These are phyloP conservation scores for Crotophaga sulcirostris DNA, from an alignment of 2,113 vertebrate species.

Conservation along the genomic window DNA sequence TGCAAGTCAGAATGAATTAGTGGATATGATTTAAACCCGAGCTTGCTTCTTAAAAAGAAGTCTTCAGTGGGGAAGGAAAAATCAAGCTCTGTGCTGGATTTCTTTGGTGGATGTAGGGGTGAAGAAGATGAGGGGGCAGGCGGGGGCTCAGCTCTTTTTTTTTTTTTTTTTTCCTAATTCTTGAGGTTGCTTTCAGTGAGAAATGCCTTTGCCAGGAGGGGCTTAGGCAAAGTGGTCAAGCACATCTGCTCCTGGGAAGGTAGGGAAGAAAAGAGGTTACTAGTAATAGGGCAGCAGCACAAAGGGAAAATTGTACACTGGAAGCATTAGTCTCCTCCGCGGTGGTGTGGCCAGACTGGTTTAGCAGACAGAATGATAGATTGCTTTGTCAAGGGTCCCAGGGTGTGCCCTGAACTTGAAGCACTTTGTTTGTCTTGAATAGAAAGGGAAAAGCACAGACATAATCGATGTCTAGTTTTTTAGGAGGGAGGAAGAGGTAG, in stretches of 20 bases:
- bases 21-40: constrained; percentile 75
- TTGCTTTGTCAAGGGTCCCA: constrained; percentile 99
- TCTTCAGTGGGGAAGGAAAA: constrained; percentile 47
- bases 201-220: constrained; percentile 77
- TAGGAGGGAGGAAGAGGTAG: constrained; percentile 86
- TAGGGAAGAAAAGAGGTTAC: constrained; percentile 83
- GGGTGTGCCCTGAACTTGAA: constrained; percentile 99
- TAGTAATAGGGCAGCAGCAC: constrained; percentile 82
- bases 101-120: neutral
- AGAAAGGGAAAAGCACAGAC: constrained; percentile 89
- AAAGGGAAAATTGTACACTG: constrained; percentile 88
- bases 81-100: constrained; percentile 7
- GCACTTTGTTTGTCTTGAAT: constrained; percentile 99
- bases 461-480: constrained; percentile 88
- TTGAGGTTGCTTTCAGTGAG: constrained; percentile 54
- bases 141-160: neutral
- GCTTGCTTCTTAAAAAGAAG: constrained; percentile 63
- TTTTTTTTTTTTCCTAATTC: neutral
- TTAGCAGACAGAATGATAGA: constrained; percentile 97
- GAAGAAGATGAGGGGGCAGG: constrained; percentile 6
- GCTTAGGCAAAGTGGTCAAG: constrained; percentile 84
- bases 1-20: constrained; percentile 80
- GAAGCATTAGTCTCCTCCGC: constrained; percentile 81
- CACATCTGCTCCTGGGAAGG: constrained; percentile 83
- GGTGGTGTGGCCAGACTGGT: constrained; percentile 89